phyloP scores from a whole-genome alignment of 2,113 vertebrate species.

The Pomatostomus ruficeps region DNA sequence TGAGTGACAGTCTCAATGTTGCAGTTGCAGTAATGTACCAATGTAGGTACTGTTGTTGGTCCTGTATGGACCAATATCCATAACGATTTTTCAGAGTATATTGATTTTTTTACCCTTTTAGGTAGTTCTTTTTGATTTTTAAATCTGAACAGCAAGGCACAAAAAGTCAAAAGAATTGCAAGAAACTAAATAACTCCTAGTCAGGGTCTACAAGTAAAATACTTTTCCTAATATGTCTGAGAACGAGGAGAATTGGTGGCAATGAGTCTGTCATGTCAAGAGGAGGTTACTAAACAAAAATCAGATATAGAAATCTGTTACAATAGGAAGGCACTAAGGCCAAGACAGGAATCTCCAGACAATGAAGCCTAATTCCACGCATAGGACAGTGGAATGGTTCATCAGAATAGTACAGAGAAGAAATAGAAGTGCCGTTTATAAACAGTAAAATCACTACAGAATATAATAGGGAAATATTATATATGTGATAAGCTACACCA shows the following conservation, averaged over 20 bases:
- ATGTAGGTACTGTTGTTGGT: background rate
- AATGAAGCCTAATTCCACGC: fast-evolving
- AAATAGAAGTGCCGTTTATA: background rate
- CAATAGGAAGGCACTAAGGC: background rate
- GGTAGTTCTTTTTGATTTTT: background rate
- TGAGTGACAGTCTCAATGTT: background rate
- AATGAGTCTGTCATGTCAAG: background rate
- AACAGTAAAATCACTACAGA: background rate
- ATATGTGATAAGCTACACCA: background rate
- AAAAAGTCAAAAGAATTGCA: background rate
- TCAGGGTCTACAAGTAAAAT: background rate
- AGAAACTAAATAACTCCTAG: background rate
- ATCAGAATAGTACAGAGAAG: background rate
- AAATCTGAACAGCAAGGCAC: background rate
- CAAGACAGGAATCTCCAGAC: background rate
- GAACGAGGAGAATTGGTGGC: background rate
- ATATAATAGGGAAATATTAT: background rate
- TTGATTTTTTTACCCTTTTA: background rate
- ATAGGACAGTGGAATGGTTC: background rate
- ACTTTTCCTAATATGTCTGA: background rate
- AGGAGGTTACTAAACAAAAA: background rate
- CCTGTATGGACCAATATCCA: background rate
- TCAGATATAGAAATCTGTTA: background rate
- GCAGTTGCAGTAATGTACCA: background rate
- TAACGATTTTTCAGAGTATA: background rate